phyloP scores from a whole-genome alignment of 2,888 invertebrate species.

The Leuctra nigra region DNA sequence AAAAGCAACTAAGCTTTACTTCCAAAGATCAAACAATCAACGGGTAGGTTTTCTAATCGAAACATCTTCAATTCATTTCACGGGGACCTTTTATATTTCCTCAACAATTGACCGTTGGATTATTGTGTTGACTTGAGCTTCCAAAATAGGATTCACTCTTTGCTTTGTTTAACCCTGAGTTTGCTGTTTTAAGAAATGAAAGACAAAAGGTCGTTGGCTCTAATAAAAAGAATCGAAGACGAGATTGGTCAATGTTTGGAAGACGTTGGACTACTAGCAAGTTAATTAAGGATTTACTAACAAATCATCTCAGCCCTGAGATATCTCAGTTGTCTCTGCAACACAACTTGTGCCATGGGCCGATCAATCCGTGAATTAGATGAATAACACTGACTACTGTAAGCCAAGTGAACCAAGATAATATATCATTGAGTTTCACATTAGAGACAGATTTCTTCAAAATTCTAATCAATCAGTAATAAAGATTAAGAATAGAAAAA shows the following conservation, averaged over 20 bases:
- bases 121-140: constrained; percentile 24
- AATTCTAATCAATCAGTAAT: not conserved
- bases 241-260: not conserved
- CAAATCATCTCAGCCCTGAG: not conserved
- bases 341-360: too few species aligned
- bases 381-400: too few species aligned
- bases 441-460: not conserved
- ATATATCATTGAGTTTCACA: not conserved
- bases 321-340: too few species aligned
- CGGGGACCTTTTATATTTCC: constrained; percentile 10
- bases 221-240: not conserved
- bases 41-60: constrained; percentile 22
- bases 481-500: not conserved
- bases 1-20: constrained; percentile 3
- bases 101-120: constrained; percentile 1
- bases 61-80: constrained; percentile 19
- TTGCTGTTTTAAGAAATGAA: constrained; percentile 20
- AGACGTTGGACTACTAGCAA: too few species aligned
- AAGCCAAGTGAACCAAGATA: not conserved
- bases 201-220: constrained; percentile 22
- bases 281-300: constrained; percentile 19
- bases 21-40: constrained; percentile 24
- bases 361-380: too few species aligned
- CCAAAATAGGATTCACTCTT: constrained; percentile 16
- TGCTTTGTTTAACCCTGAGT: constrained; percentile 22